These are phyloP conservation scores for Axinella damicornis DNA, from an alignment of 37 sponge, comb jelly and placozoan species.

Conservation along the genomic window DNA sequence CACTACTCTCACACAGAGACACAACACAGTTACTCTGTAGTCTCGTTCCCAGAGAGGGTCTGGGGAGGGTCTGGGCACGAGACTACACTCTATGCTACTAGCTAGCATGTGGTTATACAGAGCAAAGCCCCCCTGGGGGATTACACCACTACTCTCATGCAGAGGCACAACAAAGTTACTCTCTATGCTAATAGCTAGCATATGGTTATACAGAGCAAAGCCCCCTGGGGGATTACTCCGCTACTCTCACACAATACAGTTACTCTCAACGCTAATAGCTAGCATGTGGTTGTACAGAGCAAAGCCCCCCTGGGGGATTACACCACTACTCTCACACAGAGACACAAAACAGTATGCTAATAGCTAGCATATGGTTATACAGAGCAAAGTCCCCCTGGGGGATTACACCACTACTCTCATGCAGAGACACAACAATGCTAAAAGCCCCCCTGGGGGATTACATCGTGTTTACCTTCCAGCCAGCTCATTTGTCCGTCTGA, in stretches of 20 bases:
- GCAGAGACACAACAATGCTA: too few species aligned
- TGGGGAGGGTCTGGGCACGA: too few species aligned
- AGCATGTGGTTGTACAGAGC: not conserved
- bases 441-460: too few species aligned
- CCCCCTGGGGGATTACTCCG: not conserved
- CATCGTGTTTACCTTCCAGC: not conserved
- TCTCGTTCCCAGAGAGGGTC: too few species aligned
- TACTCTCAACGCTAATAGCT: not conserved
- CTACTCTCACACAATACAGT: too few species aligned
- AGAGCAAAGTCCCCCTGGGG: not conserved
- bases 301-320: not conserved
- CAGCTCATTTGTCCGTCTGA: slow-evolving; percentile 25
- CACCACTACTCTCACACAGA: too few species aligned
- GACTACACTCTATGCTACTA: too few species aligned
- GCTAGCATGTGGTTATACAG: not conserved
- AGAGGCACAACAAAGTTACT: too few species aligned
- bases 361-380: not conserved
- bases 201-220: slow-evolving; percentile 1
- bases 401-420: too few species aligned
- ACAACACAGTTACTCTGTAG: not conserved
- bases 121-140: not conserved
- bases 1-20: too few species aligned
- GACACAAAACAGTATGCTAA: not conserved
- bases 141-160: too few species aligned
- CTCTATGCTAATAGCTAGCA: not conserved